These are phyloP conservation scores for Eriocheir sinensis DNA, from an alignment of 1,140 invertebrate species.

Conservation along the genomic window DNA sequence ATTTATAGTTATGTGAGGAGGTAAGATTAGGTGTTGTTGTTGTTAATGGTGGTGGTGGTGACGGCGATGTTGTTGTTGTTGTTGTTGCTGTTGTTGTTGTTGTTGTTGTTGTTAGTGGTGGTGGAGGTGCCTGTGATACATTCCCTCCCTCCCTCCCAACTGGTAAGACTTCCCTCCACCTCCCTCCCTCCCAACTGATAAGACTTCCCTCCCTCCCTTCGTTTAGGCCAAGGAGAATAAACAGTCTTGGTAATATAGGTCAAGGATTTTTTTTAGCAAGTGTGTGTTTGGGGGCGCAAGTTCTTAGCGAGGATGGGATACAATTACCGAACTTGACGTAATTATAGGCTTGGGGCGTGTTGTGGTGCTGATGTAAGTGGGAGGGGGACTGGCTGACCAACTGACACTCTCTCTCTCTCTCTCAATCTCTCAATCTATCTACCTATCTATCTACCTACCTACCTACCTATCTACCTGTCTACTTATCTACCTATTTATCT, in stretches of 20 bases:
- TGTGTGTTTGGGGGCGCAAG: not conserved
- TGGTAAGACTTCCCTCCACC: too few relatives aligned
- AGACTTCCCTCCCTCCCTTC: not conserved
- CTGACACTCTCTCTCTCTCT: not conserved
- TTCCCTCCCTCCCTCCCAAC: not conserved
- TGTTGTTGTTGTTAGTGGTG: not conserved
- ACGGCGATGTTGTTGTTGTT: too few relatives aligned
- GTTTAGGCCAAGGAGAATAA: not conserved
- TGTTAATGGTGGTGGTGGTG: too few relatives aligned
- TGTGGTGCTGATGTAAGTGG: not conserved
- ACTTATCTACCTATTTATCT: not conserved
- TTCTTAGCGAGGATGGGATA: not conserved
- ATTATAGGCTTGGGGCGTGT: not conserved
- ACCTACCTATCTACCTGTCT: not conserved
- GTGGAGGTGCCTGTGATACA: not conserved
- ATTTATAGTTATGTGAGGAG: too few relatives aligned
- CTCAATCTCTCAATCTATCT: not conserved
- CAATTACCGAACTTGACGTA: constrained; percentile 15
- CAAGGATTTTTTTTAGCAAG: not conserved
- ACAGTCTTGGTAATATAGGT: not conserved
- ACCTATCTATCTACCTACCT: not conserved
- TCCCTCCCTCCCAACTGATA: not conserved
- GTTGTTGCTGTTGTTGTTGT: too few relatives aligned
- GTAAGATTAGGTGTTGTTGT: too few relatives aligned
- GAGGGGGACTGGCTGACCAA: too few relatives aligned